Conservation (phyloP, 1,140 invertebrate genomes). For the Drosophila trapezifrons region DNA sequence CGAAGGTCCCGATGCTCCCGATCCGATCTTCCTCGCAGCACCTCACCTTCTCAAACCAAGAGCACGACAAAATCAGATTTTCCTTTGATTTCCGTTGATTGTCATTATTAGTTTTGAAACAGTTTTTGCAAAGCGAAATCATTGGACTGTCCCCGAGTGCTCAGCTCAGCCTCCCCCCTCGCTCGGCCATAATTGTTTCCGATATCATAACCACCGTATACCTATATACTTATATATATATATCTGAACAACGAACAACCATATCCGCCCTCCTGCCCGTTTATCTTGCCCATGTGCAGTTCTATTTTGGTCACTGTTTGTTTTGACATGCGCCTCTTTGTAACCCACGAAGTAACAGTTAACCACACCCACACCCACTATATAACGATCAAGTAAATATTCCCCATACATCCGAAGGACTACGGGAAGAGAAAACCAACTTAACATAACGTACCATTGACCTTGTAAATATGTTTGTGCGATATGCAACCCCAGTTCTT, state of each 20-base stretch:
- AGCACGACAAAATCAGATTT: conserved; percentile 55
- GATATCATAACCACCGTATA: conserved; percentile 26
- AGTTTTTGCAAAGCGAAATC: conserved; percentile 33
- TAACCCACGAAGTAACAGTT: conserved; percentile 54
- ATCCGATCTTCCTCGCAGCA: conserved; percentile 34
- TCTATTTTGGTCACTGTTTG: conserved; percentile 66
- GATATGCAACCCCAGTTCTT: conserved; percentile 72
- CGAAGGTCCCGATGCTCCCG: conserved; percentile 28
- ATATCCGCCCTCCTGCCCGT: conserved; percentile 59
- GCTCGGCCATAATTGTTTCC: conserved; percentile 14
- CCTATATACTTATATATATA: conserved; percentile 5
- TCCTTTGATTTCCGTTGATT: conserved; percentile 40
- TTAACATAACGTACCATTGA: conserved; percentile 48
- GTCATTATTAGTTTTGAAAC: conserved; percentile 38
- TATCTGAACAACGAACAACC: conserved; percentile 33
- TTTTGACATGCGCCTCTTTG: conserved; percentile 72
- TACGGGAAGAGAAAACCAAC: conserved; percentile 6
- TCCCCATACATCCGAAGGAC: conserved; percentile 56
- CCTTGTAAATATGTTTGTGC: conserved; percentile 82
- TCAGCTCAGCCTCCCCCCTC: conserved; percentile 22
- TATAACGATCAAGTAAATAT: conserved; percentile 44
- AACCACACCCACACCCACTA: conserved; percentile 40
- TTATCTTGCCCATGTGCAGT: conserved; percentile 63
- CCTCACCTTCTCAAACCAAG: conserved; percentile 36
- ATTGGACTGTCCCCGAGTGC: conserved; percentile 35